A percentile compares a stretch with the other conserved stretches of the same genome.
Evolutionary conservation across 2,888 invertebrate genomes (phyloP).

Genomic region (Corbicula japonica): DNA sequence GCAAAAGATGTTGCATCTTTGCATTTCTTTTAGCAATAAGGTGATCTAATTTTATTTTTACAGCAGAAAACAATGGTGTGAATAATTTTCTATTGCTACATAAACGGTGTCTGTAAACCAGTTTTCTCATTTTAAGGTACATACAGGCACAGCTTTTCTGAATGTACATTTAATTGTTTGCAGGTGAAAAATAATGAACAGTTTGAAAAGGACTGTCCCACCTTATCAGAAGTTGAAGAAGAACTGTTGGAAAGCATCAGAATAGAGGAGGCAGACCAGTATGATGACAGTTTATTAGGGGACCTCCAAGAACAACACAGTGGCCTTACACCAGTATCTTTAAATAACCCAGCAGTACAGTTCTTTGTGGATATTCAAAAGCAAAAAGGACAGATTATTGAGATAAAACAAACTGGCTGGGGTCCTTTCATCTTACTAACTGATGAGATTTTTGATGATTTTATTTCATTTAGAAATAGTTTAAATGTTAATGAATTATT

Average conservation of each 20-base stretch:
- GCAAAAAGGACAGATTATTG: conserved; percentile 1
- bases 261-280: neutral
- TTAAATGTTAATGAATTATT: conserved; percentile 6
- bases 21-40: too few relatives aligned
- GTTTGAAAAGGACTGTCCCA: neutral
- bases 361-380: neutral
- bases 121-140: too few relatives aligned
- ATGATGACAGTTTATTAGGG: conserved; percentile 6
- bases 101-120: too few relatives aligned
- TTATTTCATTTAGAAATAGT: neutral
- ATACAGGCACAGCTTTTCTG: neutral
- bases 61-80: too few relatives aligned
- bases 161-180: neutral
- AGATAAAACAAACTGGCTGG: conserved; percentile 1
- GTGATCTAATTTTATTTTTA: too few relatives aligned
- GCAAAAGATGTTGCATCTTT: too few relatives aligned
- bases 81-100: too few relatives aligned
- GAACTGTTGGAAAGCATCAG: neutral
- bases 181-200: conserved; percentile 10
- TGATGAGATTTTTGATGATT: conserved; percentile 4
- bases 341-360: neutral
- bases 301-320: neutral
- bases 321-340: conserved; percentile 3
- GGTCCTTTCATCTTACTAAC: conserved; percentile 4
- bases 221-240: conserved; percentile 9